Conservation (phyloP, 37 sponge, comb jelly and placozoan genomes). For the Oscarella lobularis region DNA sequence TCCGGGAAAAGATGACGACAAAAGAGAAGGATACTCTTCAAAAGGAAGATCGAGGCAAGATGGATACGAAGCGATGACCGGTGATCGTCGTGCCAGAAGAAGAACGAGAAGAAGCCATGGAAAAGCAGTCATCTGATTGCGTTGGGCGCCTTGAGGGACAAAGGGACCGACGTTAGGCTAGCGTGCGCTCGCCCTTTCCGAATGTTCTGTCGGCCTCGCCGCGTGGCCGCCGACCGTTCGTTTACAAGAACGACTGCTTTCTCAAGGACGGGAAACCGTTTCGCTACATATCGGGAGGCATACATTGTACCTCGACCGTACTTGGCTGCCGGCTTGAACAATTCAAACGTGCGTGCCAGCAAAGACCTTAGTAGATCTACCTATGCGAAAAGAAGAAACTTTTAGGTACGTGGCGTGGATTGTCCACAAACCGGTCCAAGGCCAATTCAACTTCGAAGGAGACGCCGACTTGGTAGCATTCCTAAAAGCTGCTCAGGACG, state of each 20-base stretch:
- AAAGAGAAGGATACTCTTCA: no score
- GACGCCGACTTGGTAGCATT: slow-evolving; percentile 54
- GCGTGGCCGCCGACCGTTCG: slow-evolving; percentile 5
- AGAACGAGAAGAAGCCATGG: no score
- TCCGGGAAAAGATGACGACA: no score
- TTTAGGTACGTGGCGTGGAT: slow-evolving; percentile 88
- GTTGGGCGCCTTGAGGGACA: no score
- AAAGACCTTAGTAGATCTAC: no score
- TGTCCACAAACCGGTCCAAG: slow-evolving; percentile 68
- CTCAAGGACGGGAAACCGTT: slow-evolving; percentile 87
- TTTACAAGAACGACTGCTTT: slow-evolving; percentile 76
- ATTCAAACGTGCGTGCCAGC: slow-evolving; percentile 77
- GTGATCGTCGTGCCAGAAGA: no score
- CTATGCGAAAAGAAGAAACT: no score
- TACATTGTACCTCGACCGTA: slow-evolving; percentile 79
- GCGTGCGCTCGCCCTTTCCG: no score
- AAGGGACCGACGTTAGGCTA: no score
- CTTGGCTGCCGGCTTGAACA: slow-evolving; percentile 68
- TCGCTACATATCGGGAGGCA: slow-evolving; percentile 84
- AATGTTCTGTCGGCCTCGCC: neutral
- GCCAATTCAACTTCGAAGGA: slow-evolving; percentile 55
- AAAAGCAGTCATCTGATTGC: no score
- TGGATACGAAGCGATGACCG: no score
- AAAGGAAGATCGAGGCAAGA: no score
- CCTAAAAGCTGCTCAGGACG: slow-evolving; percentile 59